Base-by-base conservation (phyloP, 2,888 invertebrate species). In the Acanthosepion lycidas region DNA sequence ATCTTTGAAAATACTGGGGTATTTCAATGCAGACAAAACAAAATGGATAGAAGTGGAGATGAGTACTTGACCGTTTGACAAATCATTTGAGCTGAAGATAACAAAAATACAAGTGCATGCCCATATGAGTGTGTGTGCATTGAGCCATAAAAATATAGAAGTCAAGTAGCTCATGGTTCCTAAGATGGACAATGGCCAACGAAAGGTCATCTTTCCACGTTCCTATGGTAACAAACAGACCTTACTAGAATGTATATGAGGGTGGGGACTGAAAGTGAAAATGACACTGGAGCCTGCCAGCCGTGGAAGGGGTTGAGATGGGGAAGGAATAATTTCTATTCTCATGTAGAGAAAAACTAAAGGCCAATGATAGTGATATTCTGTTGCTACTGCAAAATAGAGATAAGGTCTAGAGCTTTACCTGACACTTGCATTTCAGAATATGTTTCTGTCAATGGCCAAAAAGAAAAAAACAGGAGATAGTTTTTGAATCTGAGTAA, bases 101-200 rank as follows among this genome's bases (percentile, higher is more conserved):
- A 18, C n/a, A 78, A 78, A 78, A 78, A 78, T 78, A 78, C n/a
- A n/a, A n/a, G n/a, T 33, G n/a, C n/a, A 9, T n/a, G 78, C n/a
- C n/a, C 12, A 33, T 78, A 33, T n/a, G n/a, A 78, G n/a, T 78
- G 78, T 33, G n/a, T 33, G n/a, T 78, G n/a, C 78, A 18, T 33
- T n/a, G 78, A n/a, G 78, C 78, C 78, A 78, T 78, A 78, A 78
- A 78, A 78, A 78, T 33, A 78, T 9, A 78, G 78, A 78, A 78
- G 78, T 78, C 78, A 78, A 78, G 78, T 78, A n/a, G 78, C n/a
- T 78, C n/a, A 78, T 78, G n/a, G 78, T 78, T 78, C 78, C 78
- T 33, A 78, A 78, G 78, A 78, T 78, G 78, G 78, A 78, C 78
- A 78, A 78, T 78, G 78, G n/a, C 78, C 78, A 78, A 33, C n/a